Conservation (phyloP, 2,113 vertebrate species). For the Oxyruncus cristatus region DNA sequence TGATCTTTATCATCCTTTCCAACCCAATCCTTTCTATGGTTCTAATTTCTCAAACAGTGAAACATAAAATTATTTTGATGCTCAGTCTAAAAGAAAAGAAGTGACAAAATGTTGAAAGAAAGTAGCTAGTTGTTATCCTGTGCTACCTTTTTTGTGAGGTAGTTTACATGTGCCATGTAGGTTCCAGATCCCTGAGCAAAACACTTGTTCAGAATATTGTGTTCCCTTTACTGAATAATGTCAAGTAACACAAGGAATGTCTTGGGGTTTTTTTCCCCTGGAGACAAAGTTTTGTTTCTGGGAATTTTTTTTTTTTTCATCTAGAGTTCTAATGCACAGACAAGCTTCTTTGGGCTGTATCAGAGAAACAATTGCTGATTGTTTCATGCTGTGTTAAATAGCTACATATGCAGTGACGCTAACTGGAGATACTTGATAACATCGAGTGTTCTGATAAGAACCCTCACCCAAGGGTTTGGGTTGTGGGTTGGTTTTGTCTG, state of each 20-base stretch:
- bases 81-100: neutral
- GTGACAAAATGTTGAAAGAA: neutral
- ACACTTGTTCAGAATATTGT: neutral
- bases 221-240: neutral
- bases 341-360: neutral
- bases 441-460: neutral
- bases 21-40: neutral
- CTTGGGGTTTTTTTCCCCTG: neutral
- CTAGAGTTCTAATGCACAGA: neutral
- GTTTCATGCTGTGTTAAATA: fast-evolving
- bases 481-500: neutral
- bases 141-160: neutral
- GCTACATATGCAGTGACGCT: neutral
- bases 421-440: neutral
- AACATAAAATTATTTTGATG: neutral
- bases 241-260: fast-evolving
- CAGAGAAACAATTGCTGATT: neutral
- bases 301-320: neutral
- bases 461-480: neutral
- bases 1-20: neutral
- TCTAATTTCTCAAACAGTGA: neutral
- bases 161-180: neutral
- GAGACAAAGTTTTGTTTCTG: neutral
- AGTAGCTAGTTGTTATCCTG: fast-evolving
- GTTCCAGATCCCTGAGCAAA: neutral